A percentile compares a stretch with the other conserved stretches of the same genome.
phyloP scores from a whole-genome alignment of 1,140 invertebrate species.

The Platyura marginata region DNA sequence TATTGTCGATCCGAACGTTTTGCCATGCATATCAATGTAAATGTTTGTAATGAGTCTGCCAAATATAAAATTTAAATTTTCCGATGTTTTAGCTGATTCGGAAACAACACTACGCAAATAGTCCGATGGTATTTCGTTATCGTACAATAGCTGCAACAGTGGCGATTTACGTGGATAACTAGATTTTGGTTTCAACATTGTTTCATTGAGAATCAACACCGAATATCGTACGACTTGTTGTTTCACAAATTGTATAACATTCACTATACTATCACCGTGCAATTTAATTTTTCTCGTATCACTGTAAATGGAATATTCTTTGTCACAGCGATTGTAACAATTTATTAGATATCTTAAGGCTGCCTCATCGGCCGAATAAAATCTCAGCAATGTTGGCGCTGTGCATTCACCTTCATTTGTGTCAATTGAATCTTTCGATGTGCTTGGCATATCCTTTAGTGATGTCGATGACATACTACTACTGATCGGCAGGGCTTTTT shows the following conservation, averaged over 20 bases:
- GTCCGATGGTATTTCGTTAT: conserved; percentile 31
- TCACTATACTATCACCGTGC: too few species aligned
- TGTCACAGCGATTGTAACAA: neutral
- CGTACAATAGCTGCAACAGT: conserved; percentile 20
- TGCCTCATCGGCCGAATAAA: neutral
- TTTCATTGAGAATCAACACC: neutral
- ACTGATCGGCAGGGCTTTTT: conserved; percentile 7
- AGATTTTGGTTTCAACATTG: neutral
- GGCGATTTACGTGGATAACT: conserved; percentile 8
- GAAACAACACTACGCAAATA: conserved; percentile 35
- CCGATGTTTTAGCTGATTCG: too few species aligned
- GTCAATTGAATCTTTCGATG: neutral
- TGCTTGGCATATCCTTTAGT: conserved; percentile 16
- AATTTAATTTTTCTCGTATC: too few species aligned
- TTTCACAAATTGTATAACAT: neutral
- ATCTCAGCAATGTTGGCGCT: neutral
- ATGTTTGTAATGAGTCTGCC: conserved; percentile 46
- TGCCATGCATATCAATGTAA: conserved; percentile 43
- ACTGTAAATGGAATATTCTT: neutral
- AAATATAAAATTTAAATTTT: too few species aligned
- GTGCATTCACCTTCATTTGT: neutral
- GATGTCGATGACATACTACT: conserved; percentile 27
- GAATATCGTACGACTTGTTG: neutral
- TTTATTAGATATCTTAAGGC: neutral
- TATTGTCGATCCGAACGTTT: conserved; percentile 49